Evolutionary conservation across 1,140 invertebrate species (phyloP), one percentile per base, ranked within the genome.

Genomic region (Bombus pyrosoma): DNA sequence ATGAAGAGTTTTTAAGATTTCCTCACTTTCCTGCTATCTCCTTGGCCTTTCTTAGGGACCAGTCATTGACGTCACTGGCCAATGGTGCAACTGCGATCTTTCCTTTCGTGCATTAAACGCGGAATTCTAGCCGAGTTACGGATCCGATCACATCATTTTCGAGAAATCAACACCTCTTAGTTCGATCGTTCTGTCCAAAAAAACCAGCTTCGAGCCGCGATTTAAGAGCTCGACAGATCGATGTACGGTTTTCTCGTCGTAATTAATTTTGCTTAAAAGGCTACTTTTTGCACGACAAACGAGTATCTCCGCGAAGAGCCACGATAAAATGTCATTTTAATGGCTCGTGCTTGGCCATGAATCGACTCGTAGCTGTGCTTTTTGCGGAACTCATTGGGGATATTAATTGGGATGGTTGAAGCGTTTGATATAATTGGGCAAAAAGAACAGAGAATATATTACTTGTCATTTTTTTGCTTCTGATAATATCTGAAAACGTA

Each of bases 111-210:
- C 84, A 59, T 79, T 85, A 89, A 89, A 80, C 76, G 53, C 57
- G 84, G 84, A 86, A 89, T 89, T 86, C 87, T 87, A 77, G 28
- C 53, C 76, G 73, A 89, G 88, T 88, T 83, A 86, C 80, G 84
- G 59, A 75, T 66, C 32, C 83, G 84, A 78, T 59, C 88, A 83
- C 84, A 72, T 89, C 79, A 86, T 86, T 89, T 86, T 82, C 83
- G 83, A 82, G 69, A 79, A 62, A 86, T 79, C 75, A 73, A 77
- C 79, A 76, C 76, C 76, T 79, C 37, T 79, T 25, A 22, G 41
- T 1, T 12, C 25, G 43, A 39, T 53, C 43, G 25, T 0, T 18
- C 22, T 15, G 2, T 9, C 9, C 22, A n/a, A 18, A 53, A 53
- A 34, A 75, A 73, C 9, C 13, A 25, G 32, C 9, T 25, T 25